phyloP scores from a whole-genome alignment of 37 sponge, comb jelly and placozoan species.

The Hormiphora californensis region DNA sequence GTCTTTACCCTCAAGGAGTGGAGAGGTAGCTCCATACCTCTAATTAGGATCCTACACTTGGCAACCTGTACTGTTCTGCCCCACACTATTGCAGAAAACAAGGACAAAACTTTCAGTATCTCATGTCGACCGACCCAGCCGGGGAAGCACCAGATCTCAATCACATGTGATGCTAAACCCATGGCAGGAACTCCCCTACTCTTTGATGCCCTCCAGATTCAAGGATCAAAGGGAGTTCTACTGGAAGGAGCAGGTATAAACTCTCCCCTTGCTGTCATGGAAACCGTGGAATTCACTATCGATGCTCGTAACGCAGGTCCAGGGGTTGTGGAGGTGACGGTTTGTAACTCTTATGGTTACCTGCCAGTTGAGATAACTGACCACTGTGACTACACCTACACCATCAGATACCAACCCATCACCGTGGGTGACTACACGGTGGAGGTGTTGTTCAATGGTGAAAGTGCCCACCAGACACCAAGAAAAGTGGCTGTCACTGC shows the following conservation, averaged over 20 bases:
- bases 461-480: not conserved
- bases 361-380: not conserved
- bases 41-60: not conserved
- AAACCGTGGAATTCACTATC: not conserved
- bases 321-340: not conserved
- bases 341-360: not conserved
- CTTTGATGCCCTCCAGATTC: not conserved
- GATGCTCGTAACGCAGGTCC: not conserved
- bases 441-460: not conserved
- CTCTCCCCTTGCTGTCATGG: not conserved
- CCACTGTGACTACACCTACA: not conserved
- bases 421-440: not conserved
- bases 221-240: not conserved
- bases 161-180: not conserved
- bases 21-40: not conserved
- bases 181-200: not conserved
- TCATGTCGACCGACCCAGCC: not conserved
- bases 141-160: not conserved
- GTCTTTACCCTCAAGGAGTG: conserved; percentile 13
- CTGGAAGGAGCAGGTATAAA: not conserved
- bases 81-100: not conserved
- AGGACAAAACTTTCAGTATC: not conserved
- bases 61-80: not conserved
- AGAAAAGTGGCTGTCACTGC: not conserved
- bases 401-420: not conserved